phyloP scores from a whole-genome alignment of 2,113 vertebrate species.

The Centropristis striata region DNA sequence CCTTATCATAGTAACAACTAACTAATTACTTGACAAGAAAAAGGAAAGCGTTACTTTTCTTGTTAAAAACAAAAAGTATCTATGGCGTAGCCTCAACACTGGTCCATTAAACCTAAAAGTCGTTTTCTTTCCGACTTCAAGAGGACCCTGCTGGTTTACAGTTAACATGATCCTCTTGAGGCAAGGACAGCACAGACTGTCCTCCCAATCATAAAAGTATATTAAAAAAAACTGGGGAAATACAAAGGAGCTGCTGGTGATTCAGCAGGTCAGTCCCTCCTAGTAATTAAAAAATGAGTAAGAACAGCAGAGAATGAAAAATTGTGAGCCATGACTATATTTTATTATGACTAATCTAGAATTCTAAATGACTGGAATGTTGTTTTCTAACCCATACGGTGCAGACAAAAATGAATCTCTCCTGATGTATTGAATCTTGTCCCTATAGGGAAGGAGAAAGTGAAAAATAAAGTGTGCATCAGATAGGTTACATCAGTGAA shows the following conservation, averaged over 20 bases:
- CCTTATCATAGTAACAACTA: too few species aligned
- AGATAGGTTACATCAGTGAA: background rate
- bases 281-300: constrained; percentile 1
- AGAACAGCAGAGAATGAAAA: background rate
- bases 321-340: constrained; percentile 1
- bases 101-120: background rate
- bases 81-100: too few species aligned
- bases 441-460: too few species aligned
- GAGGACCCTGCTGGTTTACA: background rate
- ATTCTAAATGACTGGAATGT: background rate
- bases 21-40: too few species aligned
- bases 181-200: background rate
- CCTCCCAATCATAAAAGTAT: background rate
- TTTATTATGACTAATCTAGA: background rate
- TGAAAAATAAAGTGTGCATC: constrained; percentile 25
- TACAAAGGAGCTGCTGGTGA: background rate
- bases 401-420: background rate
- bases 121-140: background rate
- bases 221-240: background rate
- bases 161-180: background rate
- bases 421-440: too few species aligned
- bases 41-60: too few species aligned
- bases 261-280: background rate
- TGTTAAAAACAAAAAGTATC: too few species aligned
- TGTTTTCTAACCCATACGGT: background rate